A percentile compares a stretch with the other conserved stretches of the same genome.
Evolutionary conservation across 2,797 vertebrate genomes (phyloP).

Genomic region (Buceros bicornis): DNA sequence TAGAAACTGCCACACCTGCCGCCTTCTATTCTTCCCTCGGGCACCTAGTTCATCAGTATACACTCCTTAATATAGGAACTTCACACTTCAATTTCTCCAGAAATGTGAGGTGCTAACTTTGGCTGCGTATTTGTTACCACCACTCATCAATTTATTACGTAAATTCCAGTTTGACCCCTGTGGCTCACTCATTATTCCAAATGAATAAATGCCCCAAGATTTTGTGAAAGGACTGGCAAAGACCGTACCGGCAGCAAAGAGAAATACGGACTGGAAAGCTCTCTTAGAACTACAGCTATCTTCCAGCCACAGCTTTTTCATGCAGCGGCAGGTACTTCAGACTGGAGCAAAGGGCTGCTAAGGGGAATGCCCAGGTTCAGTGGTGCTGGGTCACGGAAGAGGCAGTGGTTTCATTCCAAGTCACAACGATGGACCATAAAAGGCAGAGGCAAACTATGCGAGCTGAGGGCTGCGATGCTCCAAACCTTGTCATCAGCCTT

Average conservation of each 20-base stretch:
- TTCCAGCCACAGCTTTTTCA: background rate
- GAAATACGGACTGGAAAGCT: background rate
- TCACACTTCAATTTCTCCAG: background rate
- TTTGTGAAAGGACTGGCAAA: background rate
- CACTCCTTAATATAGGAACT: background rate
- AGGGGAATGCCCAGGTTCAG: fast-evolving
- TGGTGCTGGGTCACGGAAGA: too few species aligned
- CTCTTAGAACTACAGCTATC: fast-evolving
- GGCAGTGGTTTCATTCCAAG: background rate
- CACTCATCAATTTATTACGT: fast-evolving
- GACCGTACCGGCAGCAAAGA: too few species aligned
- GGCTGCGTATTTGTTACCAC: background rate
- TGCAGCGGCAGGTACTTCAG: too few species aligned
- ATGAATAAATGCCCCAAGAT: fast-evolving
- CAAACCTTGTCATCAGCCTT: background rate
- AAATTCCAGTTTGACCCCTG: background rate
- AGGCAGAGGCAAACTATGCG: background rate
- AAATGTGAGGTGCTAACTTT: background rate
- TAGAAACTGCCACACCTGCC: background rate
- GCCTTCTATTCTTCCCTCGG: background rate
- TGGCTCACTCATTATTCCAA: background rate
- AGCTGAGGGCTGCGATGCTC: background rate
- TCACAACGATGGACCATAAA: background rate
- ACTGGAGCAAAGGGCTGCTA: fast-evolving
- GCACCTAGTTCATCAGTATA: background rate